Evolutionary conservation across 2,113 vertebrate species (phyloP), one percentile per base, ranked within the genome.

Genomic region (Hirundichthys speculiger): DNA sequence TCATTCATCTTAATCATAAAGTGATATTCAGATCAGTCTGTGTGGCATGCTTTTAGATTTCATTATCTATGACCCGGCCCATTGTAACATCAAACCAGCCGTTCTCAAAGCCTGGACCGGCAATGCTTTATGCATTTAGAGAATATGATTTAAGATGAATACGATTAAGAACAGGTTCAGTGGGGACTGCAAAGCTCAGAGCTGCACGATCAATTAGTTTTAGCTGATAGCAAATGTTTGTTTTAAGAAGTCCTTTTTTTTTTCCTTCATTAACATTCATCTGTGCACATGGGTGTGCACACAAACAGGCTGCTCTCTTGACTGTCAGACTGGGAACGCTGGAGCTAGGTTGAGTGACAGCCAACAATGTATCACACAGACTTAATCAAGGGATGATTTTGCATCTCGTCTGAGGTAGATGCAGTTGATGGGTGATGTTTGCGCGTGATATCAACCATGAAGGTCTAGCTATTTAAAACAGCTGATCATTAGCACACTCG

Each of bases 161-260:
- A 22, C n/a, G 14, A 51, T 62, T 51, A 19, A 19, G 18, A 51
- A 42, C n/a, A 13, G n/a, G 16, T 63, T 50, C 47, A 52, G 48
- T 18, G 1, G 7, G 30, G 61, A 50, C 34, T 27, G 5, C 19
- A n/a, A 47, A 47, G 19, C 21, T 41, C 22, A 14, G 21, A 27
- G 47, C 34, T 47, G 18, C 50, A 19, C 41, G 15, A 43, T 52
- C 48, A 43, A 6, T 43, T 30, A 20, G n/a, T 42, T 52, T 52
- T 41, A 71, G 63, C 39, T 63, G 38, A 63, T 21, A 19, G 43
- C 51, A 63, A 63, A 63, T 56, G 13, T 56, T 47, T 42, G 63
- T 71, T 56, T 54, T 20, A 48, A 71, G 24, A 34, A 18, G 51
- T 14, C 5, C 39, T 19, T 55, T 22, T 49, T 41, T 47, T 54